Base-by-base conservation (phyloP, 2,797 vertebrate genomes). In the Tragopan temminckii region DNA sequence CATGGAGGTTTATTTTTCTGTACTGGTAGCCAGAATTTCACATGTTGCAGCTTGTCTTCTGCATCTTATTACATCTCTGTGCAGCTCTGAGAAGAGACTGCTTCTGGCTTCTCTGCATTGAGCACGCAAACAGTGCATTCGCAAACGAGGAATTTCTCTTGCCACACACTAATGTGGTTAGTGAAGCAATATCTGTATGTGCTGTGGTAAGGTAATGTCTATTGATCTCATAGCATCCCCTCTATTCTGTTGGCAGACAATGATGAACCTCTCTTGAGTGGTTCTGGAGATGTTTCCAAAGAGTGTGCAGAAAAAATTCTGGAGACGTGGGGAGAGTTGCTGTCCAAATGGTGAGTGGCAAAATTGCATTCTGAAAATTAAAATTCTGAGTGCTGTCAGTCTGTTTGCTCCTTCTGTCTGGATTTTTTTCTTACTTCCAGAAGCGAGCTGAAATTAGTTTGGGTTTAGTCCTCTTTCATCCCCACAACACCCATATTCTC, bases 301-400 rank as follows among this genome's bases (percentile, higher is more conserved):
- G 99, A 99, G 97, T 99, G 99, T 94, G 99, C 99, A 8, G 99
- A 99, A 97, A 99, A 99, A 98, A 99, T 99, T 93, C 98, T 99
- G 83, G 99, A 99, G 98, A 99, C 99, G 0, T 99, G 99, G 99
- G 99, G 99, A 97, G 99, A 99, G 86, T 97, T 99, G 70, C 96
- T 99, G 91, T 99, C 99, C 76, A 99, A 99, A 96, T 99, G 99
- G 99, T 99, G 97, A 98, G 98, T 97, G 90, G 68, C 59, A 90
- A 84, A 85, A 85, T 62, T 64, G 48, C 74, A 40, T 20, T 70
- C 83, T 77, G 81, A 74, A 75, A 75, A 45, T 63, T 5, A n/a
- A 36, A 42, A 0, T 80, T 55, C 35, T 74, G 50, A 76, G n/a
- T 92, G 21, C 69, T 88, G 43, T 79, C n/a, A 25, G 59, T 57